Evolutionary conservation across 1,140 invertebrate species (phyloP), one percentile per base, ranked within the genome.

Genomic region (Chelonus insularis): DNA sequence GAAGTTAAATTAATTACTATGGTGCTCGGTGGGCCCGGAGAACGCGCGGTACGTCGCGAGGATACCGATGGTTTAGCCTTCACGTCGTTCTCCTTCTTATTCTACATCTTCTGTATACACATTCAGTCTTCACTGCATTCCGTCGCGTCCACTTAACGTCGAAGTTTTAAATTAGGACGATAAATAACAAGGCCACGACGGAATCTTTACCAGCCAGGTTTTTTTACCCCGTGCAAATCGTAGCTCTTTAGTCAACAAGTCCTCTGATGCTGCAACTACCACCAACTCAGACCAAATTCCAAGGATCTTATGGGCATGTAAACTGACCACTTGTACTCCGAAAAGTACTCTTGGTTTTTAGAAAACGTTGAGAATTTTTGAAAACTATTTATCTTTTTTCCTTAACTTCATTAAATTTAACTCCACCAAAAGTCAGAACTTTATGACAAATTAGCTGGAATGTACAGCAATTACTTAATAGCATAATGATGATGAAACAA

Each of bases 1-100:
- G 72, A 81, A 81, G 73, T 81, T 78, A 79, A 81, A 81, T 80
- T 80, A 81, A 81, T 81, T 81, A 80, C 75, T 60, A 54, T 63
- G 67, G 54, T 45, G 60, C 57, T 57, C 58, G 51, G 37, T 57
- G 41, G 60, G 45, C 14, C 55, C 45, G 63, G 62, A 64, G 62
- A 62, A 64, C 47, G 66, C 58, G 61, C 54, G 54, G 60, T 18
- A 63, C 55, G 55, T 43, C 55, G 55, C 9, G 12, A 11, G 4
- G 8, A 16, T 39, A 39, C 9, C 36, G 9, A 39, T 14, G 9
- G 14, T 16, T 43, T 7, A 16, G 41, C 18, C 18, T 18, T 43
- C 6, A 43, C 25, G 25, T 4, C 25, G 18, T 18, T 39, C 37
- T 12, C 11, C 37, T 39, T 12, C 14, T 14, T 39, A 39, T 39